A percentile compares a stretch with the other conserved stretches of the same genome.
These are phyloP conservation scores for Hepsetus odoe DNA, from an alignment of 2,113 vertebrate genomes.

Conservation along the genomic window DNA sequence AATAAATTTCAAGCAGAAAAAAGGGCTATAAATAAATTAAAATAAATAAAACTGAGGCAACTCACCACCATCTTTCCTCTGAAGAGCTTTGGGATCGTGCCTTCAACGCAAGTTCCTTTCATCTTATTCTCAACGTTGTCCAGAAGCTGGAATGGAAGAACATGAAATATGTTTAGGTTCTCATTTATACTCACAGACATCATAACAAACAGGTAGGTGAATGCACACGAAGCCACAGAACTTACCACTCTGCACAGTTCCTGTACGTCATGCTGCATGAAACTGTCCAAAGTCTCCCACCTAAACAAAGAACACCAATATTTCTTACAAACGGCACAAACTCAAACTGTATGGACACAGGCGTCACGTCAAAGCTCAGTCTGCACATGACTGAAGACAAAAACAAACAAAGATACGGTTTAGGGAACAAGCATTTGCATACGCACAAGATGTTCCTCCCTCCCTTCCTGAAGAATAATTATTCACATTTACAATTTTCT, in stretches of 20 bases:
- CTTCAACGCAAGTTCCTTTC: slow-evolving; percentile 99
- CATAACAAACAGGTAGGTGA: background rate
- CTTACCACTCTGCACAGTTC: slow-evolving; percentile 98
- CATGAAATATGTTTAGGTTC: background rate
- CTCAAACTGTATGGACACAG: no score
- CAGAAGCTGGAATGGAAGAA: slow-evolving; percentile 79
- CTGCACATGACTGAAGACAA: no score
- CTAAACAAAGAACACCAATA: slow-evolving; percentile 63
- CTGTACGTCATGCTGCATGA: slow-evolving; percentile 99
- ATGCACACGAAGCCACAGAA: slow-evolving; percentile 51
- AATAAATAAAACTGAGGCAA: background rate
- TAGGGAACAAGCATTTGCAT: no score
- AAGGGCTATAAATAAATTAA: background rate
- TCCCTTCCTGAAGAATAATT: no score
- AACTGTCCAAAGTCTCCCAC: slow-evolving; percentile 99
- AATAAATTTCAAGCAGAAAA: background rate
- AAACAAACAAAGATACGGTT: no score
- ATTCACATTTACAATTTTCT: no score
- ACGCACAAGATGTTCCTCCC: no score
- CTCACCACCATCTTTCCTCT: slow-evolving; percentile 99
- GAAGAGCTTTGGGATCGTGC: slow-evolving; percentile 98
- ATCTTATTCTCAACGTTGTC: slow-evolving; percentile 99
- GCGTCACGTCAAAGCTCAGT: no score
- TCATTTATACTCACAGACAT: background rate
- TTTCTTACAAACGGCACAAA: no score